phyloP scores from a whole-genome alignment of 2,113 vertebrate genomes.

The Perognathus longimembris region DNA sequence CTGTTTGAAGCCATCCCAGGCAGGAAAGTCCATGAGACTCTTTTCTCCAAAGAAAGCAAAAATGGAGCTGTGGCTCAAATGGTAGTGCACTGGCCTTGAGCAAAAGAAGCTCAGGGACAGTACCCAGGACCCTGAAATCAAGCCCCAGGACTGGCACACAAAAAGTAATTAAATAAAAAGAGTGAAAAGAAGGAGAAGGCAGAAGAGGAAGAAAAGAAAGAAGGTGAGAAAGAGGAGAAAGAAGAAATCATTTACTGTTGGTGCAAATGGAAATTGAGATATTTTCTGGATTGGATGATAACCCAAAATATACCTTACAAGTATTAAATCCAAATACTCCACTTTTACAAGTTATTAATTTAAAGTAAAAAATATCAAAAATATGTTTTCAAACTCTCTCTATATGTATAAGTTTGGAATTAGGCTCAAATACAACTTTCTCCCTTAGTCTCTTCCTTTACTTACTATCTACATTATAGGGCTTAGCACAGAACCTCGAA shows the following conservation, averaged over 20 bases:
- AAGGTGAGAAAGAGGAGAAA: neutral
- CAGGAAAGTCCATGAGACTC: no score
- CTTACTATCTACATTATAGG: neutral
- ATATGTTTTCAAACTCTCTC: slow-evolving; percentile 4
- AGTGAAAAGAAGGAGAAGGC: neutral
- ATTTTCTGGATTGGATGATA: neutral
- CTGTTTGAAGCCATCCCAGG: no score
- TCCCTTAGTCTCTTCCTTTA: neutral
- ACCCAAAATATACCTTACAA: neutral
- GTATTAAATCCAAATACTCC: slow-evolving; percentile 1
- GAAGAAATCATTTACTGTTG: neutral
- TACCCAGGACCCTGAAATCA: no score
- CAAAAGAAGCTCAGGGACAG: no score
- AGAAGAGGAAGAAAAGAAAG: neutral
- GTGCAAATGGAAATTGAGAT: neutral
- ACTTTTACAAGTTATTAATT: slow-evolving; percentile 30
- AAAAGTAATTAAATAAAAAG: neutral
- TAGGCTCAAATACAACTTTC: neutral
- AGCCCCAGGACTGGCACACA: neutral
- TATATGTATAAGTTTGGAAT: neutral
- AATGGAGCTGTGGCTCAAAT: no score
- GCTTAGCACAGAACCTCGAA: neutral
- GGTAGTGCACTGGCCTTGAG: no score
- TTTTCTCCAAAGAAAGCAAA: no score
- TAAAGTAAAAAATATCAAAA: slow-evolving; percentile 7